phyloP scores from a whole-genome alignment of 2,888 invertebrate genomes.

The Dasysyrphus albostriatus region DNA sequence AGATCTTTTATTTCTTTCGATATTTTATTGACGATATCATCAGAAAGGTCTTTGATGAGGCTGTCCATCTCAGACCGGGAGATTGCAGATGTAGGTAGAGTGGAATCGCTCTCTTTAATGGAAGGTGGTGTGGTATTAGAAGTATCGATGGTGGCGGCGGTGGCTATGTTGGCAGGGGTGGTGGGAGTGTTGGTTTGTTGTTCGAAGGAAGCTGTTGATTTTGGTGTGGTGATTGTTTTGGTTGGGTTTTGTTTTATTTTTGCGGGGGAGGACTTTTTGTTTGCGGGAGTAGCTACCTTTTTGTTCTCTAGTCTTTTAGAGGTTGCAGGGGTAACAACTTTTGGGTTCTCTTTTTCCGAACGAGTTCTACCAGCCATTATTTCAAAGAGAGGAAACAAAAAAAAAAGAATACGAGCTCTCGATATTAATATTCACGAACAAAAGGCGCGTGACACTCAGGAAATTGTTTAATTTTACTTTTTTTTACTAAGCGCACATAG shows the following conservation, averaged over 20 bases:
- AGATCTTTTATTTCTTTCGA: not conserved
- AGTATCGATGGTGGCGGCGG: not conserved
- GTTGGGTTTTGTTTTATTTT: not conserved
- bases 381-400: not conserved
- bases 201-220: not conserved
- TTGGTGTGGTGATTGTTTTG: not conserved
- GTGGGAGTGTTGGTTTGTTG: not conserved
- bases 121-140: not conserved
- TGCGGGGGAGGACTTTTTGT: not conserved
- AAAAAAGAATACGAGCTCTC: not conserved
- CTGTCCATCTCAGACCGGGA: conserved; percentile 7
- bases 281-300: too few relatives aligned
- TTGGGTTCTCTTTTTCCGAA: not conserved
- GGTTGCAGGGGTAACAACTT: not conserved
- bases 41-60: not conserved
- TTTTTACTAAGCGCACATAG: not conserved
- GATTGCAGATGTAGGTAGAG: not conserved
- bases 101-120: not conserved
- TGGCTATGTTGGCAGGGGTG: not conserved
- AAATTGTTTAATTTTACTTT: not conserved
- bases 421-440: not conserved
- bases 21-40: conserved; percentile 1
- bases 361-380: not conserved
- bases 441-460: not conserved
- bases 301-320: too few relatives aligned